phyloP scores from a whole-genome alignment of 2,888 invertebrate genomes.

The Seira ritae region DNA sequence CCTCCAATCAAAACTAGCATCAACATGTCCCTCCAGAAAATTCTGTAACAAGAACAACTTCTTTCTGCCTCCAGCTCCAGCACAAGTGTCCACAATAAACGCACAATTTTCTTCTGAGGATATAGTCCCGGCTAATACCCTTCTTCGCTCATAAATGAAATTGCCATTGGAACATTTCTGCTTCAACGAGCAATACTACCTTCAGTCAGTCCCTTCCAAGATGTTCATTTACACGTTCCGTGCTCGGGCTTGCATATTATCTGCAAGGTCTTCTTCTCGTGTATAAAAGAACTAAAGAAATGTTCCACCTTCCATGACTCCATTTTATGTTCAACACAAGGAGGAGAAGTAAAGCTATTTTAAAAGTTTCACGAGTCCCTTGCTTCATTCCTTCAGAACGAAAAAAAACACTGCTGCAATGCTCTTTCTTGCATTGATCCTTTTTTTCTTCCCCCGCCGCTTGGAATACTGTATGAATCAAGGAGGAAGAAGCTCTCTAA shows the following conservation, averaged over 20 bases:
- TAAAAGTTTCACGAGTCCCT: slow-evolving; percentile 2
- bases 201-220: no score
- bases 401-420: no score
- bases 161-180: not conserved
- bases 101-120: not conserved
- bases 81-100: slow-evolving; percentile 6
- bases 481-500: no score
- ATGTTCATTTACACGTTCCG: not conserved
- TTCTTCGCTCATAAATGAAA: not conserved
- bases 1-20: not conserved
- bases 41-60: not conserved
- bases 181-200: not conserved
- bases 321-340: not conserved
- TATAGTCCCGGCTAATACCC: not conserved
- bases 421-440: no score
- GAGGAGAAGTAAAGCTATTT: not conserved
- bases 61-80: not conserved
- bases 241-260: not conserved
- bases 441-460: no score
- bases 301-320: not conserved
- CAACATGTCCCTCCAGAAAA: not conserved
- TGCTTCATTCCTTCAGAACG: not conserved
- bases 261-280: slow-evolving; percentile 4
- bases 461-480: no score
- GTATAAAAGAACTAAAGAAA: no score